Base-by-base conservation (phyloP, 1,140 invertebrate genomes). In the Bacillus rossius region DNA sequence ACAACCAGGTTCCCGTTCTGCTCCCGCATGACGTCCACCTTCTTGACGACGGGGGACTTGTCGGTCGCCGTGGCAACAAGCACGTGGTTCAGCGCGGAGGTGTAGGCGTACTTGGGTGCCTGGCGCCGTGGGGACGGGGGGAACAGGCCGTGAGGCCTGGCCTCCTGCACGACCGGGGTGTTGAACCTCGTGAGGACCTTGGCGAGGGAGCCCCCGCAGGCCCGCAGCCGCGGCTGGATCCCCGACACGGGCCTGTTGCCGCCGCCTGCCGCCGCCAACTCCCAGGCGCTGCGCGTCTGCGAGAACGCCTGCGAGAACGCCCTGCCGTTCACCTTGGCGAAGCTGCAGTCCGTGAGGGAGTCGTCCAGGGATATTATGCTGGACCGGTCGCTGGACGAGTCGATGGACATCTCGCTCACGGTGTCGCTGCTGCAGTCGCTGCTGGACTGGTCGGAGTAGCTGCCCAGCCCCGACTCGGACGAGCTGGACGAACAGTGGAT, bases 341-440 rank as follows among this genome's bases (percentile, higher is more conserved):
- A 40, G 23, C 19, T 40, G 26, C 43, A 55, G 20, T 40, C 29
- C 13, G 25, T 23, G 8, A 40, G 10, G 16, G 37, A 40, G 50
- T 80, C 79, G 59, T 81, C 80, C 26, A 79, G 73, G 25, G 80
- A 81, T 38, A 72, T 68, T 45, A 81, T 80, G 60, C 77, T 79
- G 53, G 77, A 80, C 3, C 80, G 72, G 60, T 81, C 80, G 61
- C 78, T 79, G 23, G 76, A 77, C 13, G 79, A 80, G 61, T 81
- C 80, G 10, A 78, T 78, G 1, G 80, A 81, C 61, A 81, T 79
- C 60, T 81, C 80, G 14, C 78, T 79, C 4, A 80, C 73, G 3
- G 77, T 77, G 56, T 80, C 79, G 45, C 77, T 79, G 45, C 75
- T 76, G 40, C 75, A 76, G 64, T 80, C 78, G 62, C 74, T 76